Base-by-base conservation (phyloP, 2,888 invertebrate genomes). In the Brenthis ino region DNA sequence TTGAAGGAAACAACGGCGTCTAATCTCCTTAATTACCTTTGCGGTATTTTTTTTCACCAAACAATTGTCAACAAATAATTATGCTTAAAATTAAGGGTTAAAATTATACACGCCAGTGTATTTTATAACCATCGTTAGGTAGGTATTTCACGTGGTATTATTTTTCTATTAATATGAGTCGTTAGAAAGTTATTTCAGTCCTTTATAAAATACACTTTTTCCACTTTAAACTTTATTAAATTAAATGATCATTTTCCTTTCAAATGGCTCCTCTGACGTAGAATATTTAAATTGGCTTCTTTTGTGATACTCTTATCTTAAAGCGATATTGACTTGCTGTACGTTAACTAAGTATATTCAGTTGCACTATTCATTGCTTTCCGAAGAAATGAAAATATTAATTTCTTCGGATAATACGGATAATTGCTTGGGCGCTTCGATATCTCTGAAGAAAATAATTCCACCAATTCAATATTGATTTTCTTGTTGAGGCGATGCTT, bases 321-420 rank as follows among this genome's bases (percentile, higher is more conserved):
- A n/a, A 28, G 20, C n/a, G 28, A 48, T 20, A 58, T 54, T 54
- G 54, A 54, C 54, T 54, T 54, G 13, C 24, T 54, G 54, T 54
- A 24, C 24, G 20, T 20, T 20, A 20, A 20, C 20, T 6, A 8
- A 53, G 20, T 20, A 53, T 53, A 24, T 54, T 24, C 24, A 54
- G 24, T 54, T 24, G 24, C 37, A 37, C 37, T 24, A 13, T 20
- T 54, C 11, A 53, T 53, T 54, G 24, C 54, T 54, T 54, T 54
- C 54, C 24, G 11, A 24, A 13, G 20, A 54, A 54, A 54, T 24
- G 11, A 54, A 54, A 20, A 20, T 16, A 53, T 53, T 2, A 24
- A 24, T 24, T 2, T 24, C 24, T 24, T 24, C 24, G 3, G 24
- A 24, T 28, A 28, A 28, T 28, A 4, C 5, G 28, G 28, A 28